A percentile compares a stretch with the other conserved stretches of the same genome.
These are phyloP conservation scores for Polydrusus cervinus DNA, from an alignment of 2,888 invertebrate species.

Conservation along the genomic window DNA sequence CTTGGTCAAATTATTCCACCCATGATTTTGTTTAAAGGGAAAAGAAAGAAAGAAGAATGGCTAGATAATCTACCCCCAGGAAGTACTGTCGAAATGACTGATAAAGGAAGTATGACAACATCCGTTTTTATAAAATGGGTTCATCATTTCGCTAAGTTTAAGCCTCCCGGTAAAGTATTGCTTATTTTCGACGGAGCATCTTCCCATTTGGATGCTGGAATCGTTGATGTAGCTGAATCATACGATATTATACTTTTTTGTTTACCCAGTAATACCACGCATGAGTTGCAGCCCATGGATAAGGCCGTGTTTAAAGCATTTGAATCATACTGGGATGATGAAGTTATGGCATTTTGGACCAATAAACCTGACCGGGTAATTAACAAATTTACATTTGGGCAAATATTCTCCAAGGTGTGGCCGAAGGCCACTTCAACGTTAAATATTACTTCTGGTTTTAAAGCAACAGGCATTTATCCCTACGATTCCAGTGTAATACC, in stretches of 20 bases:
- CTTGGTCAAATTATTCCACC: conserved; percentile 60
- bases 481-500: no score
- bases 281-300: conserved; percentile 66
- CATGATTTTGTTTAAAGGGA: conserved; percentile 61
- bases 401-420: background rate
- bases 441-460: conserved; percentile 6
- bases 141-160: background rate
- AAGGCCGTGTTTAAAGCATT: conserved; percentile 64
- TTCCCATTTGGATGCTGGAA: conserved; percentile 52
- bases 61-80: conserved; percentile 57
- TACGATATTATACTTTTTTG: conserved; percentile 58
- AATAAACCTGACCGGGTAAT: conserved; percentile 28
- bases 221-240: conserved; percentile 13
- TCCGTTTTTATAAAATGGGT: conserved; percentile 51
- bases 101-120: conserved; percentile 61
- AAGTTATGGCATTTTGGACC: conserved; percentile 62
- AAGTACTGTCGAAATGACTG: conserved; percentile 56
- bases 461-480: conserved; percentile 23
- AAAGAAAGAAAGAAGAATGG: conserved; percentile 57
- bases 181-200: conserved; percentile 62
- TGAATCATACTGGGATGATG: conserved; percentile 65
- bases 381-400: conserved; percentile 1
- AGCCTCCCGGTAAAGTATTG: conserved; percentile 32
- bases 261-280: conserved; percentile 66
- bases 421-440: background rate